Conservation (phyloP, 2,888 invertebrate genomes). For the Diadegma fenestrale region DNA sequence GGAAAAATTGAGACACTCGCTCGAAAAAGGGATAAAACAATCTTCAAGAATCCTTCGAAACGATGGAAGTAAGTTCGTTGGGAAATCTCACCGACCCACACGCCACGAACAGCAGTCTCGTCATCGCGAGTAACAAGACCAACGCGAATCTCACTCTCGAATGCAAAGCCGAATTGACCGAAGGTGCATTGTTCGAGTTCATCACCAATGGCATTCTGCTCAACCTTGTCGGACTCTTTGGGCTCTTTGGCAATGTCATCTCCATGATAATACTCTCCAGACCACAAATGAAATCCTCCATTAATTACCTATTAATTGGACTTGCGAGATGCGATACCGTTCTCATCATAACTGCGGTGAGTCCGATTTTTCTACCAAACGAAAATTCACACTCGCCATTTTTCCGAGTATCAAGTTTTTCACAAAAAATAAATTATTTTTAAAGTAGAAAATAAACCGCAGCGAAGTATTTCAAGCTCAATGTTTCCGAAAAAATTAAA, state of each 20-base stretch:
- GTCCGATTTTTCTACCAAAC: conserved; percentile 1
- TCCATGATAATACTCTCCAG: conserved; percentile 96
- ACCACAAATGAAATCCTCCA: conserved; percentile 98
- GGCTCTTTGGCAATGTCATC: conserved; percentile 95
- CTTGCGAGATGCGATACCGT: conserved; percentile 97
- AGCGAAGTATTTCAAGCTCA: not conserved
- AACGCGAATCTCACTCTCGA: conserved; percentile 66
- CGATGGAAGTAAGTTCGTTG: conserved; percentile 69
- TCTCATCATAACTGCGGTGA: conserved; percentile 89
- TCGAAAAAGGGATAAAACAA: not conserved
- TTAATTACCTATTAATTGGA: conserved; percentile 97
- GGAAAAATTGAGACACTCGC: conserved; percentile 2
- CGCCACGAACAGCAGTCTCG: conserved; percentile 46
- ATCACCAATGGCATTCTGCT: conserved; percentile 93
- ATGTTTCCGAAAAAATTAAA: not conserved
- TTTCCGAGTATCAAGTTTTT: not conserved
- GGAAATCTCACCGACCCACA: conserved; percentile 67
- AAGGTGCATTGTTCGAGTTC: conserved; percentile 90
- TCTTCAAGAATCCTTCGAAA: conserved; percentile 42
- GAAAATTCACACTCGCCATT: not conserved
- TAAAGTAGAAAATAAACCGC: not conserved
- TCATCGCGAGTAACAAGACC: conserved; percentile 18
- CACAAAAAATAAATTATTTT: not conserved
- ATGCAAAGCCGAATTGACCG: conserved; percentile 73
- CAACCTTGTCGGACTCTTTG: conserved; percentile 92